A percentile compares a stretch with the other conserved stretches of the same genome.
These are phyloP conservation scores for Bujurquina vittata DNA, from an alignment of 2,113 vertebrate genomes.

Conservation along the genomic window DNA sequence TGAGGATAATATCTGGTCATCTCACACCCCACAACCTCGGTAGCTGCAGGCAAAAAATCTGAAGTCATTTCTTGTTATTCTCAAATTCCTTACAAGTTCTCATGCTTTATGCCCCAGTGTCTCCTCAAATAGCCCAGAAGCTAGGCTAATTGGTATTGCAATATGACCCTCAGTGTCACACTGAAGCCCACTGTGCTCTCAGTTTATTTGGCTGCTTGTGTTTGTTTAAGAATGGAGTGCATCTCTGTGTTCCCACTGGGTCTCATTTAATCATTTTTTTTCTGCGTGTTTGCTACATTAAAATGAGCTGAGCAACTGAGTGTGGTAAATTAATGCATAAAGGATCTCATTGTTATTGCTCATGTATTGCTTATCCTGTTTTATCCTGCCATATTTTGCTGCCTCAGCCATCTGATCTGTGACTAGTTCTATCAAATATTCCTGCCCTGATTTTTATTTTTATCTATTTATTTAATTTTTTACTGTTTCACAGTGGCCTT, in stretches of 20 bases:
- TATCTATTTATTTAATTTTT: too few species aligned
- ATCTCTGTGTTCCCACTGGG: slow-evolving; percentile 29
- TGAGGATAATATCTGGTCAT: slow-evolving; percentile 37
- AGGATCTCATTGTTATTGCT: slow-evolving; percentile 33
- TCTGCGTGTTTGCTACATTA: slow-evolving; percentile 43
- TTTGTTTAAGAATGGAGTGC: slow-evolving; percentile 31
- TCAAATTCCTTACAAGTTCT: slow-evolving; percentile 22
- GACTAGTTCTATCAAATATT: neutral
- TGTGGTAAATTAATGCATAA: slow-evolving; percentile 35
- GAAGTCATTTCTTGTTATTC: slow-evolving; percentile 28
- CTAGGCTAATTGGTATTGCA: slow-evolving; percentile 40
- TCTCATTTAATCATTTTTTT: slow-evolving; percentile 50
- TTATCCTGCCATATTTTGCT: neutral
- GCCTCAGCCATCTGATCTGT: neutral
- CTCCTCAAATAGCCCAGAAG: slow-evolving; percentile 8
- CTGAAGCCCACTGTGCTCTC: slow-evolving; percentile 14
- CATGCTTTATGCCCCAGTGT: slow-evolving; percentile 14
- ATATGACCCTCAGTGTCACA: slow-evolving; percentile 40
- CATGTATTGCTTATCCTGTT: slow-evolving; percentile 18
- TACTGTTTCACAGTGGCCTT: neutral
- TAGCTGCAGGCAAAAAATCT: slow-evolving; percentile 8
- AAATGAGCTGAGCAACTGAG: slow-evolving; percentile 31
- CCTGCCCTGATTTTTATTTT: neutral
- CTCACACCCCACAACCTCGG: slow-evolving; percentile 29
- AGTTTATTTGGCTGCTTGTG: slow-evolving; percentile 38